These are phyloP conservation scores for Unio pictorum DNA, from an alignment of 2,888 invertebrate species.

Conservation along the genomic window DNA sequence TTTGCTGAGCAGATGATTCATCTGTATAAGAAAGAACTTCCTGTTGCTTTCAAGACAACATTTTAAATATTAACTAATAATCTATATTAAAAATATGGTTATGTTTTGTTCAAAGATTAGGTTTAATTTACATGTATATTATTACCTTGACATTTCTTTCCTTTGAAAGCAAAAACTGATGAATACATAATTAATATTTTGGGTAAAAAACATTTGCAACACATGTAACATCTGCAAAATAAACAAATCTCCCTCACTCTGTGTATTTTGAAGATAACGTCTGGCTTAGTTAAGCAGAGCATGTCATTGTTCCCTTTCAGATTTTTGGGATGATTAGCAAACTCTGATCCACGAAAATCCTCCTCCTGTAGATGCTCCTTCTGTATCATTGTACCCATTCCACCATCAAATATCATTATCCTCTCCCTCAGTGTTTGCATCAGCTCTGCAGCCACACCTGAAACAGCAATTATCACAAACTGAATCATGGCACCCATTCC, in stretches of 20 bases:
- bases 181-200: not conserved
- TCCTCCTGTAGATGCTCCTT: slow-evolving; percentile 73
- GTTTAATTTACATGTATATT: no score
- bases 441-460: slow-evolving; percentile 32
- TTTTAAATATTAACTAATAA: no score
- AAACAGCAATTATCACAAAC: slow-evolving; percentile 7
- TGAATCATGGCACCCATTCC: slow-evolving; percentile 78
- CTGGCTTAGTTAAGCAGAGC: slow-evolving; percentile 74
- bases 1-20: no score
- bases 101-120: no score
- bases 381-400: slow-evolving; percentile 79
- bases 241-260: slow-evolving; percentile 24
- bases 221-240: not conserved
- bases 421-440: slow-evolving; percentile 62
- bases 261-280: slow-evolving; percentile 75
- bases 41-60: no score
- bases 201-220: not conserved
- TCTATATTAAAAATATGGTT: no score
- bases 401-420: slow-evolving; percentile 76
- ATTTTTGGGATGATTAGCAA: slow-evolving; percentile 71
- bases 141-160: no score
- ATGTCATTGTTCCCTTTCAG: slow-evolving; percentile 77
- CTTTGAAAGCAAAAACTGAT: not conserved
- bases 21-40: no score
- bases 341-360: slow-evolving; percentile 73